Evolutionary conservation across 2,113 vertebrate species (phyloP).

Genomic region (Ornithorhynchus anatinus): DNA sequence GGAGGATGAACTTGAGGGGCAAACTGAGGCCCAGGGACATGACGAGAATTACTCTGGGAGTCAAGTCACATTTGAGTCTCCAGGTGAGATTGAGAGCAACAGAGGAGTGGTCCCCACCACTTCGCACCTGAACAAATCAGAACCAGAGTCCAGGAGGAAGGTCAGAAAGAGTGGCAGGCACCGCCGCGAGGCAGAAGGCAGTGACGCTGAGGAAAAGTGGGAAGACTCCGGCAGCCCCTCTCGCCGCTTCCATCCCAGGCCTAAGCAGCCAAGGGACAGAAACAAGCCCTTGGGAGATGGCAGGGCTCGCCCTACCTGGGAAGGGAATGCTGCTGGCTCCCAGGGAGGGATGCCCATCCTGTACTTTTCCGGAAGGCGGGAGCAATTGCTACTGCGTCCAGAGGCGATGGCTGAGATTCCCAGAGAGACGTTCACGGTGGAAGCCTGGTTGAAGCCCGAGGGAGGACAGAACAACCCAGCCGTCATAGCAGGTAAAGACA

Average conservation of each 20-base stretch:
- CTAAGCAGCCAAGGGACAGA: not conserved
- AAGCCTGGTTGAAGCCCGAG: conserved; percentile 90
- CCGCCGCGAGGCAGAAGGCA: not conserved
- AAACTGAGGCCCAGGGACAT: not conserved
- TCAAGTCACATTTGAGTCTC: not conserved
- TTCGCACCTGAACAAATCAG: not conserved
- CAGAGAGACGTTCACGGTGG: conserved; percentile 82
- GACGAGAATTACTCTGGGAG: conserved; percentile 18
- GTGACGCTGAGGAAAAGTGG: conserved; percentile 4
- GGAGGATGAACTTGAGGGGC: conserved; percentile 8
- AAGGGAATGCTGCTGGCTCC: conserved; percentile 17
- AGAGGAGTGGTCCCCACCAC: not conserved
- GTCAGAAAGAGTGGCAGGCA: not conserved
- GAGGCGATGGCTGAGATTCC: conserved; percentile 75
- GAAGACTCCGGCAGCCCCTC: not conserved
- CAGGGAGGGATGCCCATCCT: conserved; percentile 74
- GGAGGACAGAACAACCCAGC: conserved; percentile 92
- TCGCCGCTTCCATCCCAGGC: not conserved
- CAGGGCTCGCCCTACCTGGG: not conserved
- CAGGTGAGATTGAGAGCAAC: conserved; percentile 1
- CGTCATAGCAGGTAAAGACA: conserved; percentile 85
- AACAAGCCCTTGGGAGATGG: not conserved
- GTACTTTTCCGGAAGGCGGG: conserved; percentile 83
- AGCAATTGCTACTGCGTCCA: conserved; percentile 80
- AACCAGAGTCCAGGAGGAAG: not conserved